Evolutionary conservation across 2,888 invertebrate genomes (phyloP), one percentile per base, ranked within the genome.

Genomic region (Himalopsyche kuldschensis): DNA sequence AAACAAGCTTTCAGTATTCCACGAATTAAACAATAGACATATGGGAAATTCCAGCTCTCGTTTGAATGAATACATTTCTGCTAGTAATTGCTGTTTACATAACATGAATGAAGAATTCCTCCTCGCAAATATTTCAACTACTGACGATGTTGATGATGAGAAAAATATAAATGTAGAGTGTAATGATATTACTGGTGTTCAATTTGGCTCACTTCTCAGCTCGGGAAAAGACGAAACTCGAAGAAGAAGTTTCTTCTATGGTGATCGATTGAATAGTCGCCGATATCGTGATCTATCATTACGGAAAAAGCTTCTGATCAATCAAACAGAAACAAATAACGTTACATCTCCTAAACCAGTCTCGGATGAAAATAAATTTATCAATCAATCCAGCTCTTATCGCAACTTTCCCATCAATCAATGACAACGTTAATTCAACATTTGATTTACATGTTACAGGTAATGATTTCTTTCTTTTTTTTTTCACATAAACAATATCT

Each of bases 401-500:
- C 55, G 15, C 15, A 55, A 15, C 55, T 55, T 24, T 55, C 6
- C 55, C 55, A 55, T 20, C 20, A 5, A 20, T 5, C 5, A 55
- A 24, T 8, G 20, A 83, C 31, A 47, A 48, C 15, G 30, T 78
- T 20, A 83, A 83, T 63, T n/a, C 48, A 27, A 81, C 69, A 30
- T 81, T 84, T 11, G 86, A 86, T 84, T 84, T 85, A 41, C 86
- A 86, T 11, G 82, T 86, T 31, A 86, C 86, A 20, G 86, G 86
- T 86, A 41, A 80, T 32, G 55, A 24, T 69, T 63, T 32, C 11
- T 31, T 55, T 15, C n/a, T 31, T 35, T 77, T 48, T 55, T 78
- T 78, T 30, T 31, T 46, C 11, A 55, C 5, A 4, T n/a, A 55
- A 10, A 41, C 6, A 35, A 41, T 15, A 15, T 2, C 41, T 41